Evolutionary conservation across 2,113 vertebrate genomes (phyloP).

Genomic region (Gopherus evgoodei): DNA sequence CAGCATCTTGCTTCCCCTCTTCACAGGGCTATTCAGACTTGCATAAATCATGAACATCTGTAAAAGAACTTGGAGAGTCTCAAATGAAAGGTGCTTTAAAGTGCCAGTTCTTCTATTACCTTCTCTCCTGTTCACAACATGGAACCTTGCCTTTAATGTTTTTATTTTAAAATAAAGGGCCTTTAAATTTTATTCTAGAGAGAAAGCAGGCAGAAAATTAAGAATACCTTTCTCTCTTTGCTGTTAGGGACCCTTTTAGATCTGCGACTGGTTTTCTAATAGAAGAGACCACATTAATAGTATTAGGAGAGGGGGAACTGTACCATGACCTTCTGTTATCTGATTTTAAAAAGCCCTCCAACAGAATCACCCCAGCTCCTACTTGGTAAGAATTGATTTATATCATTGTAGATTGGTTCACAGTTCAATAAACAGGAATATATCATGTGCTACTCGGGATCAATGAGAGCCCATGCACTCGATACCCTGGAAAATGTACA

Average conservation of each 20-base stretch:
- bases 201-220: neutral
- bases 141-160: neutral
- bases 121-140: neutral
- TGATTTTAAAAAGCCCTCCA: constrained; percentile 71
- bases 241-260: neutral
- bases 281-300: constrained; percentile 51
- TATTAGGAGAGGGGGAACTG: constrained; percentile 50
- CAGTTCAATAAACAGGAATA: constrained; percentile 64
- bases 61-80: neutral
- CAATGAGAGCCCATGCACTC: constrained; percentile 58
- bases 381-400: constrained; percentile 74
- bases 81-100: neutral
- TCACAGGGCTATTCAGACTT: neutral
- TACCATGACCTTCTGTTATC: constrained; percentile 73
- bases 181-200: neutral
- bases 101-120: neutral
- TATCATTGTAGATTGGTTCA: constrained; percentile 55
- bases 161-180: neutral
- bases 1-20: neutral
- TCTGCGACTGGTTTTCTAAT: constrained; percentile 13
- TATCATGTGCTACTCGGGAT: constrained; percentile 55
- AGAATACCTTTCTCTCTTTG: neutral
- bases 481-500: constrained; percentile 53
- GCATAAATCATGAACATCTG: neutral
- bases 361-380: constrained; percentile 56